Evolutionary conservation across 2,113 vertebrate species (phyloP).

Genomic region (Tringa solitaria): DNA sequence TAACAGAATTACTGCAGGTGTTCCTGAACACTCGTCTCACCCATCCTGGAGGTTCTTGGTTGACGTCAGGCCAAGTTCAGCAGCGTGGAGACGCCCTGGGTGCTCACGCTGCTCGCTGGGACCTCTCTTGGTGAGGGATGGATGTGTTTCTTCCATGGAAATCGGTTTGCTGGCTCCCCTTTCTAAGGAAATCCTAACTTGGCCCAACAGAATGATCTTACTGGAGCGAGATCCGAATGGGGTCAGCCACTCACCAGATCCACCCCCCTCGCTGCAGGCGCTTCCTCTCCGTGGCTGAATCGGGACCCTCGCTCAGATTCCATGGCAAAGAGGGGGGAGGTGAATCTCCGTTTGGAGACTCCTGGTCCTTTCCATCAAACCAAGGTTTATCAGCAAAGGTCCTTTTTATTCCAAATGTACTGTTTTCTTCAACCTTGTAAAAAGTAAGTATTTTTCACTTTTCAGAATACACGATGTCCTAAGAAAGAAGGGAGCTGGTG

Average conservation of each 20-base stretch:
- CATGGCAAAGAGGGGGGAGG: fast-evolving
- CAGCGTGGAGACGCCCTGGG: neutral
- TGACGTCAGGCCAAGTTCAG: neutral
- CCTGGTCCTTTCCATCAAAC: neutral
- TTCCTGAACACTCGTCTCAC: neutral
- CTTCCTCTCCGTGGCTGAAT: fast-evolving
- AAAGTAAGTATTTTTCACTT: neutral
- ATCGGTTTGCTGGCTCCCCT: neutral
- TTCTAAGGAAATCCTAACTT: neutral
- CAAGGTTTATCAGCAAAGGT: too few relatives aligned
- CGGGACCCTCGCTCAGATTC: neutral
- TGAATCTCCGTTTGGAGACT: neutral
- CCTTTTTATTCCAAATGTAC: neutral
- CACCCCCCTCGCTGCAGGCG: neutral
- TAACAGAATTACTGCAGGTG: fast-evolving
- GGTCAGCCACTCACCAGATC: fast-evolving
- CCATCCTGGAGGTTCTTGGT: neutral
- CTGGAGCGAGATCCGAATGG: too few relatives aligned
- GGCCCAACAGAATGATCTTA: neutral
- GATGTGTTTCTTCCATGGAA: fast-evolving
- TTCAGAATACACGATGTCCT: fast-evolving
- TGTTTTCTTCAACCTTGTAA: neutral
- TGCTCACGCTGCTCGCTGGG: too few relatives aligned
- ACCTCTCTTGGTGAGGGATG: neutral
- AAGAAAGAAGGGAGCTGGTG: fast-evolving